Evolutionary conservation across 2,797 vertebrate species (phyloP), one percentile per base, ranked within the genome.

Genomic region (Clamator glandarius): DNA sequence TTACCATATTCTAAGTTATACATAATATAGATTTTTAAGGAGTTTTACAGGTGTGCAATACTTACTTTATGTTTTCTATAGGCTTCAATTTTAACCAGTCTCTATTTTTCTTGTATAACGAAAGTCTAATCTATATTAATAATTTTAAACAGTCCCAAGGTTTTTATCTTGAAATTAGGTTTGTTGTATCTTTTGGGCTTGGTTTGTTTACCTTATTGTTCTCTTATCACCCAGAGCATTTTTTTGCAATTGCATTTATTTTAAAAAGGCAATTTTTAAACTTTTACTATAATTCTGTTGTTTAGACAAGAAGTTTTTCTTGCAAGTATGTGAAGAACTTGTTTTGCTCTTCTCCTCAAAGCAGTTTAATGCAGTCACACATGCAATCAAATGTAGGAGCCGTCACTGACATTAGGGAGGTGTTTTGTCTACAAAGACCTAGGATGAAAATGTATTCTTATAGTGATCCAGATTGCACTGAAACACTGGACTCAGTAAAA

Each of bases 81-180:
- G 33, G 24, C 20, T 91, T 95, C 54, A 10, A 41, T 91, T 93
- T 68, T 78, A 62, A 85, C 90, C 39, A 73, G 57, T 44, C 26
- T 91, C 54, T 52, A 50, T 36, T 90, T 96, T 95, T 89, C 59
- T 52, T 80, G 29, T 25, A 31, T 39, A 89, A 39, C 48, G 54
- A 74, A 88, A 44, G 3, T 57, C 28, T 64, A 0, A 52, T 88
- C 90, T 75, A 52, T 73, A 87, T 74, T 41, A 48, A 35, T 35
- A 51, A 48, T 85, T 78, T 41, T 61, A 93, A 95, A 93, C 33
- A 79, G 54, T 81, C n/a, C 9, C 46, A 90, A 78, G 18, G 2
- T 26, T 61, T 87, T 92, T 82, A 76, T 89, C 89, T 91, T 64
- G 54, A 94, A 90, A 92, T 64, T 36, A 92, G 72, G 12, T 72